A percentile compares a stretch with the other conserved stretches of the same genome.
phyloP scores from a whole-genome alignment of 53 echinoderm and acorn worm genomes.

The Hippasteria phrygiana region DNA sequence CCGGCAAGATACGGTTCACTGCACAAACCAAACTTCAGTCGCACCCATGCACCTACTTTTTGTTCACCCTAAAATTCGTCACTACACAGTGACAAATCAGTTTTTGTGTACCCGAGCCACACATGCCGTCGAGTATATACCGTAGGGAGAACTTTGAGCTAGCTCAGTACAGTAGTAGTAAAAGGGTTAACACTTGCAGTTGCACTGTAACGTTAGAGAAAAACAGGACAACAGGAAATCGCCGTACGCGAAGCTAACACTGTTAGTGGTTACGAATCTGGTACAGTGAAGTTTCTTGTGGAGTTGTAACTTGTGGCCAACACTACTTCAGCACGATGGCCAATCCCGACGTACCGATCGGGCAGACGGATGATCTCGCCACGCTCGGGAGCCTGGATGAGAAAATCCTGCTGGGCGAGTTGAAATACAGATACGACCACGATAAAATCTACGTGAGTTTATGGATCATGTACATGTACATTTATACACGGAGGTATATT shows the following conservation, averaged over 20 bases:
- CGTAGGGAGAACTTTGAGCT: too few relatives aligned
- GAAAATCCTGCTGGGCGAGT: constrained; percentile 82
- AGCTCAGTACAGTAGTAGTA: too few relatives aligned
- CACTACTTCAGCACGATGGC: not conserved
- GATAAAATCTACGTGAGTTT: constrained; percentile 95
- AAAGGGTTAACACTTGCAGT: too few relatives aligned
- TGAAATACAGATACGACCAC: constrained; percentile 79
- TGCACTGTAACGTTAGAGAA: too few relatives aligned
- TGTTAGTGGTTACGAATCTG: too few relatives aligned
- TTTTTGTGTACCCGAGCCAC: not conserved
- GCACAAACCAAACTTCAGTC: not conserved
- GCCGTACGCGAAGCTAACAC: too few relatives aligned
- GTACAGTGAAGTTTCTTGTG: not conserved
- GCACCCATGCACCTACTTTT: constrained; percentile 25
- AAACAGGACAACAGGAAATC: too few relatives aligned
- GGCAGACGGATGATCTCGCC: constrained; percentile 88
- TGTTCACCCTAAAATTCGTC: not conserved
- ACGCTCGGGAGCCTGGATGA: constrained; percentile 85
- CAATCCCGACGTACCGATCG: constrained; percentile 50
- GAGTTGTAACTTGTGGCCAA: not conserved
- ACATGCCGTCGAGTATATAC: not conserved
- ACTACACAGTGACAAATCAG: not conserved
- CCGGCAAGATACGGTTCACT: constrained; percentile 22
- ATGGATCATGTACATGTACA: too few relatives aligned
- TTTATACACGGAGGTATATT: too few relatives aligned